Evolutionary conservation across 2,113 vertebrate species (phyloP).

Genomic region (Austrofundulus limnaeus): DNA sequence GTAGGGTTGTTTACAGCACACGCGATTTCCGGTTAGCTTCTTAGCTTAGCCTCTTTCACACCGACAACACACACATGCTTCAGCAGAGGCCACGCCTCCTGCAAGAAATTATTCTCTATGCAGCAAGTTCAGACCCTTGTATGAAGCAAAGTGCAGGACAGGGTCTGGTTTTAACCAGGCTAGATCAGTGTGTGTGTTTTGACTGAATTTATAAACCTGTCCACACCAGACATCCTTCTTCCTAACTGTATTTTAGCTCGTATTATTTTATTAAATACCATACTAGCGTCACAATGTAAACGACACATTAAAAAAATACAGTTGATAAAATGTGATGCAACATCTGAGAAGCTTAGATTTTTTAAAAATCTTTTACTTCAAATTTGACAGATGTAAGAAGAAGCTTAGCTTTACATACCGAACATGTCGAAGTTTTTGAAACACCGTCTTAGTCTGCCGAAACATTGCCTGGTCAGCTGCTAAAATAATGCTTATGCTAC

Average conservation of each 20-base stretch:
- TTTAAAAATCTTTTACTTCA: too few species aligned
- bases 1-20: too few species aligned
- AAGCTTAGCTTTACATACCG: slow-evolving; percentile 73
- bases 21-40: too few species aligned
- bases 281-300: not conserved
- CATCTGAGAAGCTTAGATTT: not conserved
- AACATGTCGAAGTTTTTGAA: slow-evolving; percentile 64
- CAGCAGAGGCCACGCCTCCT: too few species aligned
- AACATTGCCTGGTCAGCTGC: slow-evolving; percentile 60
- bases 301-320: not conserved
- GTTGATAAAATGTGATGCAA: not conserved
- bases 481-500: too few species aligned
- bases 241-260: too few species aligned
- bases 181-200: not conserved
- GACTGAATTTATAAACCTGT: not conserved
- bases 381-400: not conserved
- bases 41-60: too few species aligned
- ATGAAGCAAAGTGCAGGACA: too few species aligned
- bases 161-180: too few species aligned
- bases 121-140: too few species aligned
- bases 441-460: slow-evolving; percentile 50
- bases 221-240: not conserved
- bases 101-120: too few species aligned
- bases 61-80: too few species aligned
- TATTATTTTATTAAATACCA: not conserved